Conservation (phyloP, 2,888 invertebrate species). For the Junonia oenone region DNA sequence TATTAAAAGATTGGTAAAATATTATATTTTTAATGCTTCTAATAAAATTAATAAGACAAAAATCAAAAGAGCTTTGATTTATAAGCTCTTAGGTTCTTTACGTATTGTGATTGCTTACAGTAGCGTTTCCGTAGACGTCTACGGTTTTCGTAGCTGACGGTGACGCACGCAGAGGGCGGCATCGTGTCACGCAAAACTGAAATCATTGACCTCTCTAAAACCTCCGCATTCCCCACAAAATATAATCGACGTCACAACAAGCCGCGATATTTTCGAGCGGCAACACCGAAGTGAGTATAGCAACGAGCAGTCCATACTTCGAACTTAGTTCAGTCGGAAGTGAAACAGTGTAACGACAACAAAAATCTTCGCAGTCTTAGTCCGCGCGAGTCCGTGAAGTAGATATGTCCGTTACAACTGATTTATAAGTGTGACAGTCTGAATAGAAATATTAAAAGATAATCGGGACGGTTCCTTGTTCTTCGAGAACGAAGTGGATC, state of each 20-base stretch:
- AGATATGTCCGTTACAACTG: conserved; percentile 15
- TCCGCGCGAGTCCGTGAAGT: conserved; percentile 15
- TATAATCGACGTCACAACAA: conserved; percentile 27
- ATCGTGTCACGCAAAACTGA: conserved; percentile 56
- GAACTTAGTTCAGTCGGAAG: conserved; percentile 18
- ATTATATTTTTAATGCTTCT: too few relatives aligned
- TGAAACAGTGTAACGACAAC: conserved; percentile 27
- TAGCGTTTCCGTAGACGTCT: conserved; percentile 56
- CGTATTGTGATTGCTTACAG: background rate
- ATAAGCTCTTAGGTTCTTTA: too few relatives aligned
- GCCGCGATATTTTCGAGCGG: conserved; percentile 26
- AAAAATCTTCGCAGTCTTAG: conserved; percentile 21
- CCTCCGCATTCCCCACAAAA: conserved; percentile 45
- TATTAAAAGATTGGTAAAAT: too few relatives aligned
- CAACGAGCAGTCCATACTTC: conserved; percentile 17
- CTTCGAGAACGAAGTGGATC: background rate
- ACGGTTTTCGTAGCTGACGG: conserved; percentile 62
- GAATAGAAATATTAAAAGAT: background rate
- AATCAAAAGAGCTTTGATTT: too few relatives aligned
- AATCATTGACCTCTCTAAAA: conserved; percentile 55
- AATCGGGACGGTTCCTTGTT: background rate
- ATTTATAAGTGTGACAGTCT: conserved; percentile 20
- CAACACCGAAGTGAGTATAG: conserved; percentile 29
- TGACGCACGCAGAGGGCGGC: conserved; percentile 63
- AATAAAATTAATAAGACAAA: too few relatives aligned